Evolutionary conservation across 2,113 vertebrate species (phyloP).

Genomic region (Periophthalmodon schlosseri): DNA sequence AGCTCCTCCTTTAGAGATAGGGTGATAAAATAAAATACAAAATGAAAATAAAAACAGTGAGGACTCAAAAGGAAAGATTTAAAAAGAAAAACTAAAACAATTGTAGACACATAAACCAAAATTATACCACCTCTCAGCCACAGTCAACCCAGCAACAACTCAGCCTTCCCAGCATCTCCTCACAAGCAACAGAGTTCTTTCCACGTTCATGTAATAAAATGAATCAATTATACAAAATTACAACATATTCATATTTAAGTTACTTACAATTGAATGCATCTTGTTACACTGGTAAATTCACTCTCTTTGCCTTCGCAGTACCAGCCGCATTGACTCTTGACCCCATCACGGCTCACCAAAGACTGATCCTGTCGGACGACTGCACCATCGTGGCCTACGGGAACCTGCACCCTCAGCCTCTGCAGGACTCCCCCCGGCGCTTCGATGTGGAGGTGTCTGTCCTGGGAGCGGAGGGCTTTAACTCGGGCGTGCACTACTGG

Average conservation of each 20-base stretch:
- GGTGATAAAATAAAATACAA: no score
- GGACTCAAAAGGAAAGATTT: no score
- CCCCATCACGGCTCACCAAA: constrained; percentile 93
- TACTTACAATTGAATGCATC: not conserved
- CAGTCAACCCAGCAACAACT: no score
- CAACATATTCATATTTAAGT: not conserved
- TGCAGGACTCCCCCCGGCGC: constrained; percentile 95
- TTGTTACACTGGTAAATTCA: not conserved
- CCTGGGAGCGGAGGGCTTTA: constrained; percentile 88
- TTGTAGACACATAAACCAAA: no score
- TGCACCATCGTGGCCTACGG: constrained; percentile 97
- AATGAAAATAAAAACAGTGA: no score
- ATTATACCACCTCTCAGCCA: no score
- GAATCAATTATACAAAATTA: no score
- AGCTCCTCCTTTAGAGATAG: no score
- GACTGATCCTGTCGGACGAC: constrained; percentile 95
- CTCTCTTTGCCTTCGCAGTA: constrained; percentile 72
- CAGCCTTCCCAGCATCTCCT: no score
- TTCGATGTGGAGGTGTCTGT: constrained; percentile 98
- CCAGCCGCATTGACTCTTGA: constrained; percentile 92
- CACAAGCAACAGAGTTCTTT: no score
- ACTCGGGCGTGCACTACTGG: constrained; percentile 92
- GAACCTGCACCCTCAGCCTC: constrained; percentile 93
- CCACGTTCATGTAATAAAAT: not conserved
- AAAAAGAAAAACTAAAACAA: no score